Base-by-base conservation (phyloP, 2,888 invertebrate species). In the Autographa gamma region DNA sequence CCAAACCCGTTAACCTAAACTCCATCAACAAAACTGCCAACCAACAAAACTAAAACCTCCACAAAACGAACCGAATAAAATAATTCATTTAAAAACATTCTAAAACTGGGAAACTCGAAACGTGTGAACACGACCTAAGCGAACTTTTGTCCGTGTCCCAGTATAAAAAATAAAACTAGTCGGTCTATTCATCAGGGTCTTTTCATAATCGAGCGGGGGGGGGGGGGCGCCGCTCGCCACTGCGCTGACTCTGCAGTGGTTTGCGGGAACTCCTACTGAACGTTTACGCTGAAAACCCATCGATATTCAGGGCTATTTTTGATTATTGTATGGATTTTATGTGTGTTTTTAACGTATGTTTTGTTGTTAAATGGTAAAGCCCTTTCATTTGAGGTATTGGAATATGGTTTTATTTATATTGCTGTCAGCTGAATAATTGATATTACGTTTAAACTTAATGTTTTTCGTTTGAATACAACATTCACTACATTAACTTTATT, bases 141-240 rank as follows among this genome's bases (percentile, higher is more conserved):
- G 64, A 79, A 85, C 76, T 82, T 80, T 79, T 73, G 73, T 73
- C 66, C 71, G 61, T 60, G 62, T 59, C 69, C 48, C 66, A 48
- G 66, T 73, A 58, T 62, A 72, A 69, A 80, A 73, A 80, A 74
- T 70, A 80, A 77, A 79, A 85, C 79, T 80, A 66, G 79, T 74
- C 76, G 67, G 52, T 66, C 71, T 74, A 83, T 86, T 88, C 85
- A 88, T 83, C 83, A 81, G 75, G 74, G 76, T 84, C 86, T 84
- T 86, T 89, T 85, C 84, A 86, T 89, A 89, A 88, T 87, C 84
- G 88, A 75, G 78, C 77, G 82, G 73, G 76, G 80, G 73, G 82
- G 73, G 76, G 80, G 73, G 76, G 76, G 80, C 76, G 79, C 75
- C 81, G 70, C 69, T 79, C 68, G 75, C 75, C 81, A 74, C 71